phyloP scores from a whole-genome alignment of 2,888 invertebrate species.

The Lysandra bellargus region DNA sequence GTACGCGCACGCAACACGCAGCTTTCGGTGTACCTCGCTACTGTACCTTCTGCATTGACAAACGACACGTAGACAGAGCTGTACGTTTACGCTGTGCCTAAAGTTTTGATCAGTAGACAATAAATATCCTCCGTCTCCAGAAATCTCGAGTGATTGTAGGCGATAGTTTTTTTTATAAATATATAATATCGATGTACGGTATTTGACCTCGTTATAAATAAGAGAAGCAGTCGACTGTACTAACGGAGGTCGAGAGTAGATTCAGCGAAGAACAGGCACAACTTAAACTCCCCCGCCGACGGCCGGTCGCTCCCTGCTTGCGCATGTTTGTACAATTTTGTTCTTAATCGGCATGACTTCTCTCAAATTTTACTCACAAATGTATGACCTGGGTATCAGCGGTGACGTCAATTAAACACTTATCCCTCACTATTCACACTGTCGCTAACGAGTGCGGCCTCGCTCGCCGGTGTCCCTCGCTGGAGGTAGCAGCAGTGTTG shows the following conservation, averaged over 20 bases:
- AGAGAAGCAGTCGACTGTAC: not conserved
- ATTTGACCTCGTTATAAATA: slow-evolving; percentile 1
- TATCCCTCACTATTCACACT: slow-evolving; percentile 67
- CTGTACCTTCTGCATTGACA: slow-evolving; percentile 49
- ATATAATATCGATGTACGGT: not conserved
- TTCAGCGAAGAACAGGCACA: slow-evolving; percentile 55
- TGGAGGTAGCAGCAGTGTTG: too few relatives aligned
- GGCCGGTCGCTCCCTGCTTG: slow-evolving; percentile 77
- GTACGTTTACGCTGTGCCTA: slow-evolving; percentile 69
- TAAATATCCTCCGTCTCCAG: not conserved
- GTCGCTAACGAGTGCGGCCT: slow-evolving; percentile 65
- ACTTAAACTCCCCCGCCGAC: slow-evolving; percentile 63
- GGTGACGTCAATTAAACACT: slow-evolving; percentile 70
- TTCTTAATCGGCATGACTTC: slow-evolving; percentile 72
- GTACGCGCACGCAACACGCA: slow-evolving; percentile 71
- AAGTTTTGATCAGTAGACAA: not conserved
- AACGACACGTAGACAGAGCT: slow-evolving; percentile 60
- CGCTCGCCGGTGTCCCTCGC: slow-evolving; percentile 60
- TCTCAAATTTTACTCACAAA: slow-evolving; percentile 67
- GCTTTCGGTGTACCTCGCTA: slow-evolving; percentile 76
- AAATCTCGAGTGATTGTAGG: not conserved
- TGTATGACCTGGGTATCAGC: slow-evolving; percentile 68
- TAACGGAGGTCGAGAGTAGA: not conserved
- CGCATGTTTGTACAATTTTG: slow-evolving; percentile 70
- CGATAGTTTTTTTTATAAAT: not conserved